phyloP scores from a whole-genome alignment of 2,888 invertebrate species.

The Temnothorax rugatulus region DNA sequence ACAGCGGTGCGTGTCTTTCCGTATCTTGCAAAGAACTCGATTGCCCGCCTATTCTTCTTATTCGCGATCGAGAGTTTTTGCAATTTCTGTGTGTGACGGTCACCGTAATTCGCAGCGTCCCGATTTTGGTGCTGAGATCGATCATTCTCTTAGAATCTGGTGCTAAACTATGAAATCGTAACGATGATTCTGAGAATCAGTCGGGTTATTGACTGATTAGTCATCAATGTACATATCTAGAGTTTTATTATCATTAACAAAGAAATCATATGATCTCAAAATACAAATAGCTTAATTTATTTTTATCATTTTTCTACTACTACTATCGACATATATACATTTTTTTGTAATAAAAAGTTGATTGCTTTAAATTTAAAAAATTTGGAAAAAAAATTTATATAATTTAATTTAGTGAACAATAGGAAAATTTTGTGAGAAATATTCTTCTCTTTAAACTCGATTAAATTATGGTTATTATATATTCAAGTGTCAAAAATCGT shows the following conservation, averaged over 20 bases:
- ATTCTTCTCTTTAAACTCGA: neutral
- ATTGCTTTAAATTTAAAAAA: constrained; percentile 5
- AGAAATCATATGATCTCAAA: neutral
- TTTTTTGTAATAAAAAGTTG: neutral
- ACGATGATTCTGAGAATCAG: constrained; percentile 4
- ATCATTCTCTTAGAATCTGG: constrained; percentile 18
- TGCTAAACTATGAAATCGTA: neutral
- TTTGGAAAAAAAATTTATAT: neutral
- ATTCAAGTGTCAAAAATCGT: neutral
- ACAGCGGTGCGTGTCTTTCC: constrained; percentile 66
- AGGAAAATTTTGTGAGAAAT: neutral
- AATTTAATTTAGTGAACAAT: neutral
- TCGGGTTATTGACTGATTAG: neutral
- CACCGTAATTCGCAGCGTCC: constrained; percentile 48
- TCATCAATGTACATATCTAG: constrained; percentile 19
- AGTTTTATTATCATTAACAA: constrained; percentile 33
- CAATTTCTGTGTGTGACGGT: constrained; percentile 29
- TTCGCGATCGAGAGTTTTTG: constrained; percentile 61
- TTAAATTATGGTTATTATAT: neutral
- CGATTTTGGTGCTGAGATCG: constrained; percentile 24
- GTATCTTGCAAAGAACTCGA: constrained; percentile 66
- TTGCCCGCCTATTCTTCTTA: constrained; percentile 66
- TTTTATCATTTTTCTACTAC: constrained; percentile 9
- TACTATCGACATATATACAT: neutral
- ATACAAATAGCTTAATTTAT: constrained; percentile 16